These are phyloP conservation scores for Parazoanthus swiftii DNA, from an alignment of 92 coral and sea anemone genomes.

Conservation along the genomic window DNA sequence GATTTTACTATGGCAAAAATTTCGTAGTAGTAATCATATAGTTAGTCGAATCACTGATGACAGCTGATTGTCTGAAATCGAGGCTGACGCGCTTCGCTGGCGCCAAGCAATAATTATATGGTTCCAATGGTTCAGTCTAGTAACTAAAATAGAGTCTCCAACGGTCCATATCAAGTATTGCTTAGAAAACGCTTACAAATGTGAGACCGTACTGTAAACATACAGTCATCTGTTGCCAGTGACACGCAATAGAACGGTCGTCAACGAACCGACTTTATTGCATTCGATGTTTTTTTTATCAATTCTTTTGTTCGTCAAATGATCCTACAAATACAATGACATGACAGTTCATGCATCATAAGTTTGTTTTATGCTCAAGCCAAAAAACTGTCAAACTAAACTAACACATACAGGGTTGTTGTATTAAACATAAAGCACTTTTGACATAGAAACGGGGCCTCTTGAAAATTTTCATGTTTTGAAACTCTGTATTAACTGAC, in stretches of 20 bases:
- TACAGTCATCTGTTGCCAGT: background rate
- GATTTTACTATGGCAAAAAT: conserved; percentile 30
- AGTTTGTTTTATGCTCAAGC: background rate
- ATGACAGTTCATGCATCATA: conserved; percentile 19
- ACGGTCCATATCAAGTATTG: background rate
- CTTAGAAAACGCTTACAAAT: background rate
- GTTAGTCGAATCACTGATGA: conserved; percentile 12
- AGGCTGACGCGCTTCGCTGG: conserved; percentile 3
- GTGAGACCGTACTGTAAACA: background rate
- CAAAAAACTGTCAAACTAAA: background rate
- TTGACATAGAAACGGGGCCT: background rate
- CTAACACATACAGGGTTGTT: no score
- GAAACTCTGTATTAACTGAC: background rate
- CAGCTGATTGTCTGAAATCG: conserved; percentile 43
- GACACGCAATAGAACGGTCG: background rate
- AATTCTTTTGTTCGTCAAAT: conserved; percentile 28
- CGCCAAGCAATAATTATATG: background rate
- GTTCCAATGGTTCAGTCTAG: background rate
- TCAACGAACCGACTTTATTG: conserved; percentile 25
- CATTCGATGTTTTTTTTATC: conserved; percentile 14
- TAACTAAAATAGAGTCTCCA: background rate
- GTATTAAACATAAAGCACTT: background rate
- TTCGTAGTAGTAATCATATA: conserved; percentile 22
- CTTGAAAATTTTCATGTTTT: background rate
- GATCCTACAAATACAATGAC: background rate